Conservation (phyloP, 2,888 invertebrate species). For the Apotomis betuletana region DNA sequence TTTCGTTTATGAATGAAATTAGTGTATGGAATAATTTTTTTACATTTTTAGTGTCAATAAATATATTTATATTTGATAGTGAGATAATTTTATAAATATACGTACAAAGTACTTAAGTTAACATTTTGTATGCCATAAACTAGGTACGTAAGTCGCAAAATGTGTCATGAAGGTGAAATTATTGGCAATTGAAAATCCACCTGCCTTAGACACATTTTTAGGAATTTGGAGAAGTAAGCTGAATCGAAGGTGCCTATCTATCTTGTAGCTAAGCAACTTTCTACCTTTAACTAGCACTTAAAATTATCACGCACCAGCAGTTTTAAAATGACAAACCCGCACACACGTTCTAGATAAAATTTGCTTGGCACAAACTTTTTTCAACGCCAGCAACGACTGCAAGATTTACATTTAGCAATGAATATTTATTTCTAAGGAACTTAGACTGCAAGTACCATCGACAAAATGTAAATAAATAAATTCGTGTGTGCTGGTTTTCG, state of each 20-base stretch:
- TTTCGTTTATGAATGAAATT: conserved; percentile 16
- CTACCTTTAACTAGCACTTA: conserved; percentile 27
- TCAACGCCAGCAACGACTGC: no score
- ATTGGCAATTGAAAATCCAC: conserved; percentile 2
- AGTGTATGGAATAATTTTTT: conserved; percentile 26
- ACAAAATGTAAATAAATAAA: background rate
- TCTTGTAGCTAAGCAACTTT: conserved; percentile 37
- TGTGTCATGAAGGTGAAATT: conserved; percentile 42
- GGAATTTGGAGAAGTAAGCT: conserved; percentile 58
- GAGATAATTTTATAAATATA: conserved; percentile 58
- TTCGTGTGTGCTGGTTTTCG: conserved; percentile 12
- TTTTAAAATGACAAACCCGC: conserved; percentile 3
- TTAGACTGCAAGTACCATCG: background rate
- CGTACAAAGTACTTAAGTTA: conserved; percentile 73
- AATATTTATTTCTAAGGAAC: background rate
- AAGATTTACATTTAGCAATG: no score
- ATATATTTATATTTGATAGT: conserved; percentile 48
- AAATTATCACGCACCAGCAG: conserved; percentile 22
- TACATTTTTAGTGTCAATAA: conserved; percentile 36
- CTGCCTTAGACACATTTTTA: conserved; percentile 56
- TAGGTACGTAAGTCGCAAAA: conserved; percentile 43
- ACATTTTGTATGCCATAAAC: conserved; percentile 61
- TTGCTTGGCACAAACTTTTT: background rate
- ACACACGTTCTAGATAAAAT: background rate
- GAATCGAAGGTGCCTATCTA: conserved; percentile 75